Conservation (phyloP, 2,797 vertebrate species). For the Vultur gryphus region DNA sequence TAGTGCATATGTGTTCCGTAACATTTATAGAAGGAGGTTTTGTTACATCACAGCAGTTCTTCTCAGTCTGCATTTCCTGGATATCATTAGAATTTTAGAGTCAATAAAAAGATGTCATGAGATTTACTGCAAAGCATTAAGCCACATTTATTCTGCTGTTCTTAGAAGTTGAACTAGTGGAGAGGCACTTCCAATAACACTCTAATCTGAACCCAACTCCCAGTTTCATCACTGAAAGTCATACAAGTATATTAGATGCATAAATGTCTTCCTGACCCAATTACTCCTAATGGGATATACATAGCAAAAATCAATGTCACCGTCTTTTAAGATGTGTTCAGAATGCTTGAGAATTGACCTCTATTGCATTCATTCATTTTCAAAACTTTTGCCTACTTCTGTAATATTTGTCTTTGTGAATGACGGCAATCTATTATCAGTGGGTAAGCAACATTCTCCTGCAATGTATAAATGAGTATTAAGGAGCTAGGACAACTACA, state of each 20-base stretch:
- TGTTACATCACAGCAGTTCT: background rate
- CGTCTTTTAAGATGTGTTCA: background rate
- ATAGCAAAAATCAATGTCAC: slow-evolving; percentile 45
- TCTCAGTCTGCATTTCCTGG: slow-evolving; percentile 19
- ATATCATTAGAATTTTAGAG: slow-evolving; percentile 22
- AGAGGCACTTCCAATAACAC: slow-evolving; percentile 4
- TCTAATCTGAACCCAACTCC: background rate
- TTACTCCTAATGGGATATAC: slow-evolving; percentile 26
- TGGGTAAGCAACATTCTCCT: background rate
- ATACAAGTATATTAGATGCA: background rate
- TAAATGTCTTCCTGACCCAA: slow-evolving; percentile 31
- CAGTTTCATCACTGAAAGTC: slow-evolving; percentile 26
- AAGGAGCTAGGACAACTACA: background rate
- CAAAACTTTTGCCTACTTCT: background rate
- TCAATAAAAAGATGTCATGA: slow-evolving; percentile 14
- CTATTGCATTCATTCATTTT: background rate
- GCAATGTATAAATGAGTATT: background rate
- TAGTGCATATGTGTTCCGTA: background rate
- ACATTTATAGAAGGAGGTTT: background rate
- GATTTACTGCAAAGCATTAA: slow-evolving; percentile 25
- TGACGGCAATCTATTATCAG: background rate
- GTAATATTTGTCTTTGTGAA: background rate
- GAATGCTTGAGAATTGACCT: background rate
- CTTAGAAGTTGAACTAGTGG: background rate
- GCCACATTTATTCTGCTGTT: background rate